A percentile compares a stretch with the other conserved stretches of the same genome.
Conservation (phyloP, 2,888 invertebrate genomes). For the Ichneumoninae sp. region DNA sequence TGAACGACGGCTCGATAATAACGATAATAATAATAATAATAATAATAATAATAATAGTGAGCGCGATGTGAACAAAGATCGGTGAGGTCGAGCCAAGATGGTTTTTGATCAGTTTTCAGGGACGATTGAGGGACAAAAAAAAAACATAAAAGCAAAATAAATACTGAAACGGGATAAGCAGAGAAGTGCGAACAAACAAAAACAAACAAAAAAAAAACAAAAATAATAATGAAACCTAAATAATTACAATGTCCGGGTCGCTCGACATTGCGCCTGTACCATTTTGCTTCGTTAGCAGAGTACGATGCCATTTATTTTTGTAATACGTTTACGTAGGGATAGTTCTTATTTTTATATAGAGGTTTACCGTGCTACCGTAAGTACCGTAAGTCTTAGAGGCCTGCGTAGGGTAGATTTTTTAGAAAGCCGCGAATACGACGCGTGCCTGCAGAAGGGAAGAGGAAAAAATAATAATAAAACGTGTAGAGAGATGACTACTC, state of each 20-base stretch:
- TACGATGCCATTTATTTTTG: slow-evolving; percentile 84
- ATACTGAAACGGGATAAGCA: slow-evolving; percentile 38
- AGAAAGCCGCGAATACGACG: slow-evolving; percentile 71
- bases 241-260: slow-evolving; percentile 77
- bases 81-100: slow-evolving; percentile 21
- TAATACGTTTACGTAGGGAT: slow-evolving; percentile 84
- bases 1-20: slow-evolving; percentile 32
- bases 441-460: slow-evolving; percentile 67
- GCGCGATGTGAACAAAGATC: slow-evolving; percentile 26
- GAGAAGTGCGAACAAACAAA: slow-evolving; percentile 43
- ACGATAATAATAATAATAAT: slow-evolving; percentile 1
- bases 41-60: slow-evolving; percentile 5
- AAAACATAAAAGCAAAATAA: slow-evolving; percentile 42
- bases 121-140: slow-evolving; percentile 22
- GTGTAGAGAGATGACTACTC: slow-evolving; percentile 57
- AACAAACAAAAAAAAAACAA: slow-evolving; percentile 39
- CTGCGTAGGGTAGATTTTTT: slow-evolving; percentile 80
- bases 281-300: slow-evolving; percentile 84
- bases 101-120: slow-evolving; percentile 16
- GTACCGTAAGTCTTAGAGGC: slow-evolving; percentile 84
- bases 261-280: slow-evolving; percentile 83
- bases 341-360: slow-evolving; percentile 83
- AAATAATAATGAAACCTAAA: slow-evolving; percentile 66
- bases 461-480: slow-evolving; percentile 47
- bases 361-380: slow-evolving; percentile 82